These are phyloP conservation scores for Potamilus streckersoni DNA, from an alignment of 1,140 invertebrate genomes.

Conservation along the genomic window DNA sequence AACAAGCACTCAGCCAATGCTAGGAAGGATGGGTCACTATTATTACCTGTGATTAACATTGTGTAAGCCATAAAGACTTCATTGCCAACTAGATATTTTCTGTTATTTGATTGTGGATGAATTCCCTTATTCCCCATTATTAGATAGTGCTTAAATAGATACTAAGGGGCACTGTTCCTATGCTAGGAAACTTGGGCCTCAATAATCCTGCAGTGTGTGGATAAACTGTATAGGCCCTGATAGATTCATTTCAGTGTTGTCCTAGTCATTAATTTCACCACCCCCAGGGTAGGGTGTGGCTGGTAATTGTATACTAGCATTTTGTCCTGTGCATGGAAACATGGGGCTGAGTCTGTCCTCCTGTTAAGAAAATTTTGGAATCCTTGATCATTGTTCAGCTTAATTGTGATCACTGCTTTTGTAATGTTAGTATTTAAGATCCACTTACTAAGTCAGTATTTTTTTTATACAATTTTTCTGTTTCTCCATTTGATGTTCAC, in stretches of 20 bases:
- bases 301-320: slow-evolving; percentile 11
- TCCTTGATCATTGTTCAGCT: no score
- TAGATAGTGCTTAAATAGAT: slow-evolving; percentile 35
- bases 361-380: no score
- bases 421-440: no score
- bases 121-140: slow-evolving; percentile 28
- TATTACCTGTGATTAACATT: no score
- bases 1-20: no score
- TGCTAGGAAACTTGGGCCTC: slow-evolving; percentile 16
- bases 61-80: no score
- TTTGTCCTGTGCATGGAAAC: no score
- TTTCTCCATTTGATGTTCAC: no score
- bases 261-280: not conserved
- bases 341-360: no score
- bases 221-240: not conserved
- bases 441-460: no score
- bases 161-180: slow-evolving; percentile 32
- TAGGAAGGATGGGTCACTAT: no score
- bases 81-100: not conserved
- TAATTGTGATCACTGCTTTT: no score
- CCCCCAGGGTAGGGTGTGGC: slow-evolving; percentile 34
- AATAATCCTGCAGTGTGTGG: not conserved
- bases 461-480: not conserved
- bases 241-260: not conserved
- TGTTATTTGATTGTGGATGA: not conserved